Evolutionary conservation across 2,797 vertebrate species (phyloP).

Genomic region (Ptychadena robeensis): DNA sequence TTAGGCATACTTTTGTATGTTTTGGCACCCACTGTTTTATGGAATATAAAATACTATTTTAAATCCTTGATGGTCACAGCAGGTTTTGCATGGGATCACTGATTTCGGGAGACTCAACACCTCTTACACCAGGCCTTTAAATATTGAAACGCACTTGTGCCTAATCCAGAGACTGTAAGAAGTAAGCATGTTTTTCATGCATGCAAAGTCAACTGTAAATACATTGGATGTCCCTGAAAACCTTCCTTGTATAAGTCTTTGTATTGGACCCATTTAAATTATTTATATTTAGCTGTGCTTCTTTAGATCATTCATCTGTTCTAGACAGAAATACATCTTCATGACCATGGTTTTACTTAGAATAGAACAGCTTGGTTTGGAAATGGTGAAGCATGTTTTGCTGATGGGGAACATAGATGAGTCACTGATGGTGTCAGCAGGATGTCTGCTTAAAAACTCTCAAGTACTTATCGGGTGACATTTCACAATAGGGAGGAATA

Average conservation of each 20-base stretch:
- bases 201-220: background rate
- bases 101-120: too few species aligned
- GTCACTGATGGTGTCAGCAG: conserved; percentile 14
- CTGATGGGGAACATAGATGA: conserved; percentile 27
- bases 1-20: too few species aligned
- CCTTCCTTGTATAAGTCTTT: background rate
- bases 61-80: too few species aligned
- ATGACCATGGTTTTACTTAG: conserved; percentile 2
- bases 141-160: too few species aligned
- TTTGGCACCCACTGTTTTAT: too few species aligned
- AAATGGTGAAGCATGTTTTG: conserved; percentile 38
- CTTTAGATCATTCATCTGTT: conserved; percentile 7
- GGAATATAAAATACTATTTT: too few species aligned
- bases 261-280: background rate
- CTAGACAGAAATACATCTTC: conserved; percentile 30
- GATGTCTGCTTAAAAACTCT: background rate
- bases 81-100: too few species aligned
- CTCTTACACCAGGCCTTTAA: too few species aligned
- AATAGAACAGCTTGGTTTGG: conserved; percentile 51
- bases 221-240: background rate
- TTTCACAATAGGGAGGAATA: background rate
- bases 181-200: too few species aligned
- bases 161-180: too few species aligned
- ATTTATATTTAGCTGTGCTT: conserved; percentile 40
- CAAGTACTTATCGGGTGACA: background rate